phyloP scores from a whole-genome alignment of 2,797 vertebrate genomes.

The Chaetodon trifasciatus region DNA sequence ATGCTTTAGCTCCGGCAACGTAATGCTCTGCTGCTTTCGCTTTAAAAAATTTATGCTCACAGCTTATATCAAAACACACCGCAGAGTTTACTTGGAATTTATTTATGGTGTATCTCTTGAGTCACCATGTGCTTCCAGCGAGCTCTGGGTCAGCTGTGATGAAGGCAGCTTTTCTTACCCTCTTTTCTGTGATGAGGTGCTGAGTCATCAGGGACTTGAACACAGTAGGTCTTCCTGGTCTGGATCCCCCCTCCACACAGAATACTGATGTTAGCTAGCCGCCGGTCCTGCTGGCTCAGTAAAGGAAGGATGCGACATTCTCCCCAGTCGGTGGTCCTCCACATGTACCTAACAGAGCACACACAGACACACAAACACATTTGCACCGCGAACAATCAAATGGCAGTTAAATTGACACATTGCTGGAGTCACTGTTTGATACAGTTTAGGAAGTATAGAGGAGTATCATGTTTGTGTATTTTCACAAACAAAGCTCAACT shows the following conservation, averaged over 20 bases:
- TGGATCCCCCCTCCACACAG: conserved; percentile 95
- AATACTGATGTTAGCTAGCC: conserved; percentile 70
- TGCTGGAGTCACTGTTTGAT: conserved; percentile 10
- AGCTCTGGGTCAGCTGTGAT: conserved; percentile 28
- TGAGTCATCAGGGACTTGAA: conserved; percentile 81
- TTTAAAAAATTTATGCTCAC: conserved; percentile 30
- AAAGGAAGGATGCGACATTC: conserved; percentile 90
- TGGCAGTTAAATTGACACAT: conserved; percentile 11
- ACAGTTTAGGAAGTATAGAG: neutral
- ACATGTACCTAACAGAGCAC: conserved; percentile 88
- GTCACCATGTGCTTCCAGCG: conserved; percentile 32
- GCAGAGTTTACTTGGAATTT: conserved; percentile 34
- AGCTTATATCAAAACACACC: conserved; percentile 20
- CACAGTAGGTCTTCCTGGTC: conserved; percentile 92
- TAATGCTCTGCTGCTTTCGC: conserved; percentile 21
- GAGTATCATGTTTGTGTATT: conserved; percentile 16
- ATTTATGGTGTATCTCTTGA: conserved; percentile 39
- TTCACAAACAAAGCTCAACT: conserved; percentile 30
- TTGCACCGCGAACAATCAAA: conserved; percentile 12
- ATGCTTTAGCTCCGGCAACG: conserved; percentile 2
- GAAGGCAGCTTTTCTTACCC: conserved; percentile 81
- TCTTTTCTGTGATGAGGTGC: conserved; percentile 86
- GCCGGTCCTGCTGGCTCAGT: conserved; percentile 87
- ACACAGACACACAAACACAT: conserved; percentile 11
- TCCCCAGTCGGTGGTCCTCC: conserved; percentile 94